Evolutionary conservation across 2,113 vertebrate species (phyloP).

Genomic region (Piprites chloris): DNA sequence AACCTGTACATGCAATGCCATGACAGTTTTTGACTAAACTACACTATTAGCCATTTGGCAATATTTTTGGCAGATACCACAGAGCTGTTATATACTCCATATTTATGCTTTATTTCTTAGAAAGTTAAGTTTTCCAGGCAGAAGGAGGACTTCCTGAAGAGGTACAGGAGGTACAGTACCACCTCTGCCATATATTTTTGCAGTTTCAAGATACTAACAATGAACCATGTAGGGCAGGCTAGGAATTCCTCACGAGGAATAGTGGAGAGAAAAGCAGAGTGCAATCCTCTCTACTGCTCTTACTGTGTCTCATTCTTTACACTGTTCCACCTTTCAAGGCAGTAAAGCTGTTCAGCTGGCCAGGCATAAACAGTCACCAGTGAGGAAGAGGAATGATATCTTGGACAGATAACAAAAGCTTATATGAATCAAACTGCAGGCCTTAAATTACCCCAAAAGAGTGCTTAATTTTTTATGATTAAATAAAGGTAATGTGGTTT

Average conservation of each 20-base stretch:
- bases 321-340: conserved; percentile 31
- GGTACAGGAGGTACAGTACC: not conserved
- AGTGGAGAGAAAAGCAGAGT: not conserved
- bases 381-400: not conserved
- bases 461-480: not conserved
- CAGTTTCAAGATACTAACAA: not conserved
- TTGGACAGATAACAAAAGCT: not conserved
- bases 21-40: not conserved
- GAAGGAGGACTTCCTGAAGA: not conserved
- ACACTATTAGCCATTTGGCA: not conserved
- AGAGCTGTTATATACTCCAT: not conserved
- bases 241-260: not conserved
- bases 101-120: not conserved
- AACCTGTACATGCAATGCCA: not conserved
- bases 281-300: not conserved
- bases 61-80: not conserved
- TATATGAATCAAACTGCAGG: not conserved
- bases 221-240: not conserved
- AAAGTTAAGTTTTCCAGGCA: not conserved
- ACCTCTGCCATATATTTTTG: not conserved
- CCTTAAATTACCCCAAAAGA: not conserved
- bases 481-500: not conserved
- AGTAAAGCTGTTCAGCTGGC: not conserved
- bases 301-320: not conserved
- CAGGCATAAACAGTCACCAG: not conserved